Evolutionary conservation across 2,113 vertebrate species (phyloP).

Genomic region (Regulus satrapa): DNA sequence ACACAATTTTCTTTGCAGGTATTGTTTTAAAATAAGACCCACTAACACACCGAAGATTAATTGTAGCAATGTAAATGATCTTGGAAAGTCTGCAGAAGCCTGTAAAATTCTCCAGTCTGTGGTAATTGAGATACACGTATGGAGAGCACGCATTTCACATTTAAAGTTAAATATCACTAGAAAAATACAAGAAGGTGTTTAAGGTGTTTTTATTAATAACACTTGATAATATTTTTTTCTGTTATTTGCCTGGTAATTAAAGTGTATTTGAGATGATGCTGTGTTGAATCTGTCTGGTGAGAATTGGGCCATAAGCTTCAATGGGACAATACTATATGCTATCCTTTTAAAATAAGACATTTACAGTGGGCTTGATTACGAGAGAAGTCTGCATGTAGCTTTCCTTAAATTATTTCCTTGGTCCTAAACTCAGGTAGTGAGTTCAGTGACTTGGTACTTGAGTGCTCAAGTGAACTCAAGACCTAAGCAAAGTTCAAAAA

Average conservation of each 20-base stretch:
- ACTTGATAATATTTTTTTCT: not conserved
- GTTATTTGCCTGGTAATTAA: not conserved
- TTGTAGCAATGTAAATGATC: not conserved
- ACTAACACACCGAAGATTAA: not conserved
- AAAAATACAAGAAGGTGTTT: not conserved
- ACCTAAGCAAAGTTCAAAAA: not conserved
- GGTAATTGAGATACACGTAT: not conserved
- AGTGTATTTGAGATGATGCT: not conserved
- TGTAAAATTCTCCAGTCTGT: not conserved
- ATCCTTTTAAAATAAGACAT: not conserved
- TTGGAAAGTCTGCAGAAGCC: not conserved
- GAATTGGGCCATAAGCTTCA: not conserved
- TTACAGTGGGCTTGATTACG: not conserved
- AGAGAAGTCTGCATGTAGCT: not conserved
- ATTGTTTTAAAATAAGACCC: not conserved
- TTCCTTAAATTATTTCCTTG: not conserved
- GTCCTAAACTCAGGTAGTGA: not conserved
- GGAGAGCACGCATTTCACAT: not conserved
- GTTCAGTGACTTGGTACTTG: too few relatives aligned
- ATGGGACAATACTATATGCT: not conserved
- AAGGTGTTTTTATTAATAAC: not conserved
- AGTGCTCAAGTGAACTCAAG: too few relatives aligned
- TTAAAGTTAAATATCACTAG: not conserved
- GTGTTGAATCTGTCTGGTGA: not conserved
- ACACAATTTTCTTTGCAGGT: not conserved